Evolutionary conservation across 1,140 invertebrate species (phyloP), one percentile per base, ranked within the genome.

Genomic region (Drosophila mayri): DNA sequence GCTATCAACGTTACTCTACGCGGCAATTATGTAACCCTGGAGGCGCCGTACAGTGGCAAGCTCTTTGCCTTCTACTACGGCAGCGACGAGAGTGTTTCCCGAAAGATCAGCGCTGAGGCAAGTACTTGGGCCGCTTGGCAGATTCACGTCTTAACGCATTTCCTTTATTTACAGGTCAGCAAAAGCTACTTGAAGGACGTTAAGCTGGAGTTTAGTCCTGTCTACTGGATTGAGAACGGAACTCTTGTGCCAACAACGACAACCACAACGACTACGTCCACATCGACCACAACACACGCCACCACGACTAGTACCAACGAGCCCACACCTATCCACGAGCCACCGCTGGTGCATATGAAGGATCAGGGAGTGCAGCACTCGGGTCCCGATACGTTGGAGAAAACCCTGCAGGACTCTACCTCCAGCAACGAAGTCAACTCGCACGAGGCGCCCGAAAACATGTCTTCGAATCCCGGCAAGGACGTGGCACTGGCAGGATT

Each of bases 211-310:
- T 96, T 95, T 63, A 95, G 96, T 32, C 95, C 95, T 16, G 94
- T 96, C 18, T 97, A 96, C 88, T 97, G 95, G 90, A 81, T 96
- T 25, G 94, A 94, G 40, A 97, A 97, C 90, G 95, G 95, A 61
- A 96, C 94, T 18, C 88, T 96, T 10, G 96, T 97, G 10, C 96
- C 97, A 16, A 97, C 96, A 2, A 97, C 96, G 1, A 95, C 95
- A 0, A 94, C 95, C 0, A 95, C 96, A 4, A 95, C 96, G 0
- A 96, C 96, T n/a, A 70, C 66, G 3, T 96, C 95, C 0, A 96
- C 96, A 8, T 96, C 95, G 0, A 95, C 95, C 0, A 95, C 95
- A 0, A 95, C 95, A 7, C 94, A 95, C 3, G 94, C 94, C 0
- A 87, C 87, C 28, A 95, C 95, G 0, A 94, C 94, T 60, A 87